Evolutionary conservation across 1,140 invertebrate species (phyloP).

Genomic region (Lepidurus arcticus): DNA sequence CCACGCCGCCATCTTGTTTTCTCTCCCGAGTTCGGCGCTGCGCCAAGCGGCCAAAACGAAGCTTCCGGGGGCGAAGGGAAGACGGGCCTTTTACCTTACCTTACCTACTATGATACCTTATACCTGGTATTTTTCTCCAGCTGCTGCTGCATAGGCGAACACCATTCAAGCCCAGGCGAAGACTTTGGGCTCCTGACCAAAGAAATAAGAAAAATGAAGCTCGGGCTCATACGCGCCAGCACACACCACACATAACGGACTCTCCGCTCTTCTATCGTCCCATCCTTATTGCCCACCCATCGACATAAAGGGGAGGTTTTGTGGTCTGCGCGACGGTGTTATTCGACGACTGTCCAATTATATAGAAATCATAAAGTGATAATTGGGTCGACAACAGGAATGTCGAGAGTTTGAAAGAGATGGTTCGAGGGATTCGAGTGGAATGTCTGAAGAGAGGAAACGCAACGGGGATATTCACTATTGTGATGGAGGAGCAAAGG

Average conservation of each 20-base stretch:
- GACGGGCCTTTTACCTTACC: neutral
- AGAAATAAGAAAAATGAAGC: neutral
- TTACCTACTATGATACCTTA: neutral
- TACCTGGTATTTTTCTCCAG: neutral
- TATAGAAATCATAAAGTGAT: neutral
- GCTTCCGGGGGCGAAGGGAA: neutral
- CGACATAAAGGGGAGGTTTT: neutral
- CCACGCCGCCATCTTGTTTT: neutral
- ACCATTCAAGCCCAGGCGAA: neutral
- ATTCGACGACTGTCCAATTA: constrained; percentile 8
- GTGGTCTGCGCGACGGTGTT: neutral
- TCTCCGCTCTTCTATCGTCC: neutral
- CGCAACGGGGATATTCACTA: neutral
- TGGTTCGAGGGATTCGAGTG: neutral
- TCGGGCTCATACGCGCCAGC: neutral
- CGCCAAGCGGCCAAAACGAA: neutral
- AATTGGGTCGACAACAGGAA: neutral
- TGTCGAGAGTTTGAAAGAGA: neutral
- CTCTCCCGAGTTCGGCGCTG: neutral
- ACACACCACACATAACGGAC: constrained; percentile 5
- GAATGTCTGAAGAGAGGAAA: neutral
- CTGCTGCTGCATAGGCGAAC: neutral
- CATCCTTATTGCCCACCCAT: neutral
- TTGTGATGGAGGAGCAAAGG: neutral
- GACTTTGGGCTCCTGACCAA: neutral